Base-by-base conservation (phyloP, 2,888 invertebrate genomes). In the Pollenia labialis region DNA sequence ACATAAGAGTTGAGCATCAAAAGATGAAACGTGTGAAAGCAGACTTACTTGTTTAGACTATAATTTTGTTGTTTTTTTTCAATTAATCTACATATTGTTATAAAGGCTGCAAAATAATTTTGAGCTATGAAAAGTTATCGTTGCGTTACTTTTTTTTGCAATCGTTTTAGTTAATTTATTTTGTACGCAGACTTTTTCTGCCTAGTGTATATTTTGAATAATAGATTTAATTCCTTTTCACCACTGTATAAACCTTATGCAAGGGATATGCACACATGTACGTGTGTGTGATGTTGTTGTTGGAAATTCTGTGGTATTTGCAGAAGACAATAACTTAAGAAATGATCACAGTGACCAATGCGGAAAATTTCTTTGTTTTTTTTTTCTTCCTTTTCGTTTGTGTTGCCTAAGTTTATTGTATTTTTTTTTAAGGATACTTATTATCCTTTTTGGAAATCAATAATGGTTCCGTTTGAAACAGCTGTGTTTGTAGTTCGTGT, bases 321-420 rank as follows among this genome's bases (percentile, higher is more conserved):
- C 14, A 50, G 7, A 14, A 69, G 62, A 62, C 60, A 74, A 84
- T 72, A 83, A 76, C 52, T 74, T 69, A 50, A 66, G 52, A 75
- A 56, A 48, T 81, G 42, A 69, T 80, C 69, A 75, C 80, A 56
- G 75, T 81, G 81, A 81, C 80, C 76, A 81, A 81, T 81, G 69
- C 48, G 80, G 69, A 85, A 75, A 85, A 75, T 85, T 58, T 66
- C 58, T 79, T 68, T 84, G 52, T 79, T 60, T 72, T 72, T 46
- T 46, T 66, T 40, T 69, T 44, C 72, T 14, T 23, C 16, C 40
- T 42, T 50, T 56, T 16, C 46, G 12, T 46, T 66, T 64, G 54
- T 74, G 50, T 71, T 56, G 7, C 10, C 10, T 50, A 50, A 68
- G 42, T 50, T 50, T 40, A 16, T 50, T 64, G 16, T 23, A n/a